Percentiles rank a stretch among this genome's conserved stretches.
Conservation (phyloP, 2,797 vertebrate genomes). For the Chloroceryle amazona region DNA sequence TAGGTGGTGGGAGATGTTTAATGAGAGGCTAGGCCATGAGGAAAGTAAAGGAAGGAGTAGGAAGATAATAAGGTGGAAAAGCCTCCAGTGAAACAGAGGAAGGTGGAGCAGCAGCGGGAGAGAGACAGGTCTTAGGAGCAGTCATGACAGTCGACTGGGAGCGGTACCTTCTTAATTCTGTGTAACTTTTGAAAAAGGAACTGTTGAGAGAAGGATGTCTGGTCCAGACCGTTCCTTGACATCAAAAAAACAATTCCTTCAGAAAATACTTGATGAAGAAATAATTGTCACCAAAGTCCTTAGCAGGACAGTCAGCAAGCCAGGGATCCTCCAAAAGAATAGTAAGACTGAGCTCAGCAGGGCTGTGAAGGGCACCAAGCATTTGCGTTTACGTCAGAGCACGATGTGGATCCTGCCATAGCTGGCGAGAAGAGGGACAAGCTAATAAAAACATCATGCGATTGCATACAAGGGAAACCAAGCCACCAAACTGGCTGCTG, state of each 20-base stretch:
- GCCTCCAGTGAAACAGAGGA: background rate
- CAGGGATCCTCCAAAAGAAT: background rate
- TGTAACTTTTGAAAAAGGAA: background rate
- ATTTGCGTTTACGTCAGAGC: background rate
- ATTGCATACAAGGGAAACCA: conserved; percentile 61
- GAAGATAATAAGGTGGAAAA: background rate
- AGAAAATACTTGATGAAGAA: background rate
- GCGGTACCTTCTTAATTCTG: background rate
- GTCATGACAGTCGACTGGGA: background rate
- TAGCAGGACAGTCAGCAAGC: background rate
- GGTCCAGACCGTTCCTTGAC: background rate
- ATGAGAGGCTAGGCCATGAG: background rate
- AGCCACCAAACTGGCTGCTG: conserved; percentile 38
- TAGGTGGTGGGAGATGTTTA: background rate
- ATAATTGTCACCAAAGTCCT: background rate
- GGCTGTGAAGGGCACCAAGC: background rate
- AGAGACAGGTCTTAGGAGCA: background rate
- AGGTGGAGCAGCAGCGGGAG: background rate
- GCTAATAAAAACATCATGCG: background rate
- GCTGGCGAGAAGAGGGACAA: background rate
- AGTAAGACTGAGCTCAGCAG: background rate
- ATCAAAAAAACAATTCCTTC: background rate
- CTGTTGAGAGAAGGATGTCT: background rate
- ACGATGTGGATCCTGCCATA: background rate
- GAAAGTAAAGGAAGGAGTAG: background rate